These are phyloP conservation scores for Auanema freiburgensis DNA, from an alignment of 2,888 invertebrate genomes.

Conservation along the genomic window DNA sequence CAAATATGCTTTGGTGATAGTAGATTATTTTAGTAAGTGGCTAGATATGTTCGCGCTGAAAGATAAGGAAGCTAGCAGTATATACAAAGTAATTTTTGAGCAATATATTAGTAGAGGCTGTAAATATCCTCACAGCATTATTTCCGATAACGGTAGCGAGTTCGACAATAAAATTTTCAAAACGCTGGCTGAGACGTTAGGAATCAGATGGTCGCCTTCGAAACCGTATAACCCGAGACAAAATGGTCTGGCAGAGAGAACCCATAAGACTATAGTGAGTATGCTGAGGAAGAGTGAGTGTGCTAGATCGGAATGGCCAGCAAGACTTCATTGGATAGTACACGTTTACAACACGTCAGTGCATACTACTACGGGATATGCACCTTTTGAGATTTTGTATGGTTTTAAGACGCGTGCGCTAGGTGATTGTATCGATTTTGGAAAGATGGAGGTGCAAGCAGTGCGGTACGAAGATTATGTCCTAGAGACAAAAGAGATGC, in stretches of 20 bases:
- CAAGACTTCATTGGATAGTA: conserved; percentile 21
- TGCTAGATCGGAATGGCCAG: conserved; percentile 28
- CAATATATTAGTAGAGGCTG: conserved; percentile 23
- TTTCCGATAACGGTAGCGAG: conserved; percentile 26
- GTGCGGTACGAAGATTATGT: no score
- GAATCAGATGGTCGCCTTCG: conserved; percentile 13
- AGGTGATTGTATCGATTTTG: no score
- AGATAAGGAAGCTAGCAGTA: conserved; percentile 25
- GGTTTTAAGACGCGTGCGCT: conserved; percentile 2
- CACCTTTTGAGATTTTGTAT: conserved; percentile 18
- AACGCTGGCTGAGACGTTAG: conserved; percentile 15
- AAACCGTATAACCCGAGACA: conserved; percentile 33
- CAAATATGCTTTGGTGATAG: conserved; percentile 21
- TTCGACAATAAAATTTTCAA: conserved; percentile 15
- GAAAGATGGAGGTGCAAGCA: no score
- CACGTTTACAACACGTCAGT: conserved; percentile 30
- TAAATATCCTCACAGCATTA: conserved; percentile 16
- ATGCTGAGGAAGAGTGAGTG: conserved; percentile 21
- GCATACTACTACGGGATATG: conserved; percentile 28
- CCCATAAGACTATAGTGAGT: conserved; percentile 23
- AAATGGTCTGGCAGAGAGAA: no score
- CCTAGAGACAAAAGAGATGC: neutral
- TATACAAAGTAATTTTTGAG: conserved; percentile 17
- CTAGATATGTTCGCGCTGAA: conserved; percentile 18
- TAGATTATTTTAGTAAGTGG: conserved; percentile 27